Conservation (phyloP, 2,113 vertebrate species). For the Oreochromis spilurus region DNA sequence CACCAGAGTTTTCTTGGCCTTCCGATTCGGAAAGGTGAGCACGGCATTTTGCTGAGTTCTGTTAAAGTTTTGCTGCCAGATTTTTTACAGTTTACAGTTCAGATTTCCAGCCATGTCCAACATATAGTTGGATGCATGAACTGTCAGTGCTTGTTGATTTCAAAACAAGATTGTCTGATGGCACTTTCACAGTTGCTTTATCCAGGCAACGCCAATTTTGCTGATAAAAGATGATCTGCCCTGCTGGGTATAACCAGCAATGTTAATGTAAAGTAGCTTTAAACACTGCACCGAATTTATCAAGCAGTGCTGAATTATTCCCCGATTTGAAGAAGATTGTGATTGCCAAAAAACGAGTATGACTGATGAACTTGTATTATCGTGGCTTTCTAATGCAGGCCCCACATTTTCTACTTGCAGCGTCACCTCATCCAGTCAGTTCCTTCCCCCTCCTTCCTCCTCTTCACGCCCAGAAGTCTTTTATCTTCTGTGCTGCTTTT, state of each 20-base stretch:
- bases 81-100: not conserved
- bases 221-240: not conserved
- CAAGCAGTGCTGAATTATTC: not conserved
- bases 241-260: not conserved
- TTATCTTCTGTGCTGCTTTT: not conserved
- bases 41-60: constrained; percentile 42
- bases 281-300: not conserved
- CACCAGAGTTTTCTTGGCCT: constrained; percentile 56
- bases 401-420: constrained; percentile 1
- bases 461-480: constrained; percentile 10
- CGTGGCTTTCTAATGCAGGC: not conserved
- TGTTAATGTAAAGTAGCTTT: not conserved
- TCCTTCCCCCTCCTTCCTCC: constrained; percentile 1
- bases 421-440: not conserved
- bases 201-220: not conserved
- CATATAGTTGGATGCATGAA: not conserved
- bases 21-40: constrained; percentile 55
- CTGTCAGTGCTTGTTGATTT: not conserved
- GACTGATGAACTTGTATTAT: not conserved
- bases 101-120: not conserved
- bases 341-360: not conserved
- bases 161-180: not conserved
- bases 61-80: not conserved
- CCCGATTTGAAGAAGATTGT: not conserved
- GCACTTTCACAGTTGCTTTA: not conserved